A percentile compares a stretch with the other conserved stretches of the same genome.
Evolutionary conservation across 64 coral and sea anemone genomes (phyloP).

Genomic region (Pocillopora verrucosa): DNA sequence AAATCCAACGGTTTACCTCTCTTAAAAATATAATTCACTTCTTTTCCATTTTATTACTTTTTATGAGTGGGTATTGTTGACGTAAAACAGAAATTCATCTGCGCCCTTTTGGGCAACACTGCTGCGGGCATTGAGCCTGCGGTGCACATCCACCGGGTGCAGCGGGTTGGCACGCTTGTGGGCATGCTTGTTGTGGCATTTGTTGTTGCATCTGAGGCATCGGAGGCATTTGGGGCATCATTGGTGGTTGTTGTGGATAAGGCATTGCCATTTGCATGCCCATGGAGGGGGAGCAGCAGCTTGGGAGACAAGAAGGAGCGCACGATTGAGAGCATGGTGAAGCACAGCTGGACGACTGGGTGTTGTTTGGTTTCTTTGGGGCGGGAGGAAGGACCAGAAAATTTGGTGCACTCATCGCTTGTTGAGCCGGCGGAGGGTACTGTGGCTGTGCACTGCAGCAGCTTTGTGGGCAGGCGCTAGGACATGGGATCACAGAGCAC

Average conservation of each 20-base stretch:
- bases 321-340: slow-evolving; percentile 62
- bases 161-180: slow-evolving; percentile 27
- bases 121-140: slow-evolving; percentile 28
- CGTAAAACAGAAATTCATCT: background rate
- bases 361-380: slow-evolving; percentile 28
- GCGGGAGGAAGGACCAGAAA: slow-evolving; percentile 37
- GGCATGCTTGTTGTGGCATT: slow-evolving; percentile 16
- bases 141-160: slow-evolving; percentile 29
- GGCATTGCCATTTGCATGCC: slow-evolving; percentile 23
- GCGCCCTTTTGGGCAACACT: slow-evolving; percentile 14
- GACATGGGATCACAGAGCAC: slow-evolving; percentile 52
- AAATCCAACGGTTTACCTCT: background rate
- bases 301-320: slow-evolving; percentile 44
- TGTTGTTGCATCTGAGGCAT: slow-evolving; percentile 30
- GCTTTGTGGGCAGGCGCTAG: slow-evolving; percentile 30
- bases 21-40: background rate
- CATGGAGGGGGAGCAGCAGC: slow-evolving; percentile 57
- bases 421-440: background rate
- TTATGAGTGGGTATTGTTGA: background rate
- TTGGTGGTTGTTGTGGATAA: slow-evolving; percentile 8
- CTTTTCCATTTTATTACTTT: background rate
- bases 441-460: slow-evolving; percentile 24
- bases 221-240: slow-evolving; percentile 37
- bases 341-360: slow-evolving; percentile 41
- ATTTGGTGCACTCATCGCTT: slow-evolving; percentile 23